Evolutionary conservation across 1,140 invertebrate genomes (phyloP), one percentile per base, ranked within the genome.

Genomic region (Lethocerus indicus): DNA sequence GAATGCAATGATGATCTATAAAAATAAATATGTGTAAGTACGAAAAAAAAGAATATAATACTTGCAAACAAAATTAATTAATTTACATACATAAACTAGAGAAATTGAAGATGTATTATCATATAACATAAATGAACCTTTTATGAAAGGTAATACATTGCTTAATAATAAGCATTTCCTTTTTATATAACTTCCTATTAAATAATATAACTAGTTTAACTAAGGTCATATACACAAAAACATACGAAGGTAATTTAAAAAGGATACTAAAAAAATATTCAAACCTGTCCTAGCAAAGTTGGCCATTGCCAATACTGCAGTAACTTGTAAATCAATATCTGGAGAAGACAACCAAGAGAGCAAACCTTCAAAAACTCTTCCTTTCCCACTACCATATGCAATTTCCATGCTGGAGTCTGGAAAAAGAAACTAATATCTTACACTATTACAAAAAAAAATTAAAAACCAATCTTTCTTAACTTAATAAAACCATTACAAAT

Each of bases 401-500:
- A 76, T 66, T 57, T 84, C 74, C 86, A 91, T 91, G 51, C 86
- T 85, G 57, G 83, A 79, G 70, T 92, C 88, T 91, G 58, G 6
- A 61, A 61, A 53, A 54, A 40, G 51, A 36, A 20, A 26, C 39
- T 1, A 49, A 37, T 3, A 21, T n/a, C n/a, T n/a, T n/a, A n/a
- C n/a, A n/a, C n/a, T n/a, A n/a, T n/a, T n/a, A n/a, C n/a, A n/a
- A n/a, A n/a, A n/a, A 37, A 47, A 53, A 20, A 27, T 35, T 46
- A 35, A 27, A 44, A 32, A 32, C 9, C 9, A 32, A 32, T 14
- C 41, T 41, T 26, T 43, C 14, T 13, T 48, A 49, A n/a, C 36
- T 25, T 47, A 25, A 26, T 42, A 42, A n/a, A 46, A 27, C 12
- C n/a, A 18, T 56, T 51, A 24, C 14, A 44, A 20, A 54, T 39